Base-by-base conservation (phyloP, 2,113 vertebrate genomes). In the Bubo blakistoni region DNA sequence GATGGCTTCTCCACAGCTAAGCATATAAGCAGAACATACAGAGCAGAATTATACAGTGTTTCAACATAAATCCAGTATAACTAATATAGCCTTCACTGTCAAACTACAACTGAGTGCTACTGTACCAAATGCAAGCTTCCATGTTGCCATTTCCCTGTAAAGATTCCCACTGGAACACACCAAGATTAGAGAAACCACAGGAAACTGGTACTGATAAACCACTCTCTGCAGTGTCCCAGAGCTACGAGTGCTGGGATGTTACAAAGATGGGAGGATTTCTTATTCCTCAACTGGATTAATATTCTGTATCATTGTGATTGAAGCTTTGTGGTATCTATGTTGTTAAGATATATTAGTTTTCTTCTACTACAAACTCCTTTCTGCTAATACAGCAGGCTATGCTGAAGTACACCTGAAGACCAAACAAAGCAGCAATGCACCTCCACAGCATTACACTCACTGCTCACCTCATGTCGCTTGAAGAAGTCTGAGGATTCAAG, bases 401-500 rank as follows among this genome's bases (percentile, higher is more conserved):
- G 74, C 55, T 22, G 11, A 87, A 80, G n/a, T 5, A 59, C 34
- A 49, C 5, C 29, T n/a, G 40, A 91, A 81, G 34, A 63, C 21
- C 49, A 72, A 77, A 66, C 0, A 0, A 71, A 74, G 62, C 55
- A 80, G 19, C 61, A 85, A 62, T 14, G 36, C 54, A 73, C 25
- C 24, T 72, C n/a, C 29, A 54, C 36, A 51, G 32, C 47, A 13
- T 65, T 36, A 46, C 30, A 24, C 25, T 69, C 62, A 10, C 40
- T 86, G 72, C 98, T 98, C 94, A 99, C 99, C 99, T 99, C 99
- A 17, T 99, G 99, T 82, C 83, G 98, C 91, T 98, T 98, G 96
- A 99, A 99, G 98, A 99, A 99, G 84, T 98, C 98, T 2, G 99
- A 99, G 86, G 96, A 98, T 91, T 98, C 98, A 91, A 99, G 98